A percentile compares a stretch with the other conserved stretches of the same genome.
These are phyloP conservation scores for Prorops nasuta DNA, from an alignment of 1,140 invertebrate species.

Conservation along the genomic window DNA sequence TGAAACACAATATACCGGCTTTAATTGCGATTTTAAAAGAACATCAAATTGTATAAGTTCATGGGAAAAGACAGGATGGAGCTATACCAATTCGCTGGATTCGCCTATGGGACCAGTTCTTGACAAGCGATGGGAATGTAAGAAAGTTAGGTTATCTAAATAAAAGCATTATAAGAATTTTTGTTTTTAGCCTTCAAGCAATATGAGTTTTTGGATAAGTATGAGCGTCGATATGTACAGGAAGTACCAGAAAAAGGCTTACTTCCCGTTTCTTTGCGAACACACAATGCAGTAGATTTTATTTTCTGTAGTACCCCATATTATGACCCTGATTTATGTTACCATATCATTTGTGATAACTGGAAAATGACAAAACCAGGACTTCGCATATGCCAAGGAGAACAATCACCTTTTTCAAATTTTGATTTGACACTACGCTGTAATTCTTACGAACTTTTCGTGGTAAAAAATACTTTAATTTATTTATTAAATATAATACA, in stretches of 20 bases:
- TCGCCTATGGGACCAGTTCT: conserved; percentile 11
- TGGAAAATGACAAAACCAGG: conserved; percentile 14
- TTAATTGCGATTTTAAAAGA: not conserved
- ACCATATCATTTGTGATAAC: conserved; percentile 27
- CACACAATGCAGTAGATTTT: conserved; percentile 3
- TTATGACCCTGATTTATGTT: conserved; percentile 6
- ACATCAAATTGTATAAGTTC: not conserved
- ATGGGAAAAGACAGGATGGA: conserved; percentile 2
- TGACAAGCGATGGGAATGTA: not conserved
- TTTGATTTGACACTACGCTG: too few species aligned
- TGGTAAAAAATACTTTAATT: too few species aligned
- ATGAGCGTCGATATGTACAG: not conserved
- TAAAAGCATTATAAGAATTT: not conserved
- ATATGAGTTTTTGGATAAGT: not conserved
- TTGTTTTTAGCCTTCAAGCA: conserved; percentile 16
- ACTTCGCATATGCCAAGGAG: conserved; percentile 18
- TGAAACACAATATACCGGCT: too few species aligned
- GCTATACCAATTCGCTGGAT: not conserved
- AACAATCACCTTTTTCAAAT: too few species aligned
- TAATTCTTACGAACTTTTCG: too few species aligned
- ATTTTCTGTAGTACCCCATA: conserved; percentile 10
- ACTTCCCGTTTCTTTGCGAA: conserved; percentile 20
- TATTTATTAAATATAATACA: too few species aligned
- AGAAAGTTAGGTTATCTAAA: not conserved
- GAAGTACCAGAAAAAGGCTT: not conserved